phyloP scores from a whole-genome alignment of 2,797 vertebrate genomes.

The Catharus ustulatus region DNA sequence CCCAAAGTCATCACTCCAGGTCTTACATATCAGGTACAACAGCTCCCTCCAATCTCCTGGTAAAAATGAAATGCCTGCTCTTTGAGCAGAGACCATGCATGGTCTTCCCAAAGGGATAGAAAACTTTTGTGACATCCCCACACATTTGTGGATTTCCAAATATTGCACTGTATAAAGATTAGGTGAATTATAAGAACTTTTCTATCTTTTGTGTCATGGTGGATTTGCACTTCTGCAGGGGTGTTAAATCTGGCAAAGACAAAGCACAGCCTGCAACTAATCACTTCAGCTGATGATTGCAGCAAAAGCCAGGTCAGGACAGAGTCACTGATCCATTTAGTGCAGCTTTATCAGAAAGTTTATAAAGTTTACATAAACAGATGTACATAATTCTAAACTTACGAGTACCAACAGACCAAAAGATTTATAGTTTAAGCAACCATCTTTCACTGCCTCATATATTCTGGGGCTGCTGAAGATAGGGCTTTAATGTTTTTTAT shows the following conservation, averaged over 20 bases:
- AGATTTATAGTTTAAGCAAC: constrained; percentile 59
- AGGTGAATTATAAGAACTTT: not conserved
- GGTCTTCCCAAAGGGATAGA: not conserved
- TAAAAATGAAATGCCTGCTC: not conserved
- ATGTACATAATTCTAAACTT: constrained; percentile 56
- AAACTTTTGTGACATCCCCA: not conserved
- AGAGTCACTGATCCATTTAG: constrained; percentile 21
- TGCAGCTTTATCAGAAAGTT: constrained; percentile 20
- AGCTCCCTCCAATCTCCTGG: not conserved
- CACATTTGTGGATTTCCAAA: not conserved
- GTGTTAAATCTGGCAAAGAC: not conserved
- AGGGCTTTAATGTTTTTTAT: constrained; percentile 30
- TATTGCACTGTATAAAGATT: not conserved
- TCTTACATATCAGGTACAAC: not conserved
- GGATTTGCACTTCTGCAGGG: not conserved
- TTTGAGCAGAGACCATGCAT: not conserved
- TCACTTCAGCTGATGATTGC: constrained; percentile 14
- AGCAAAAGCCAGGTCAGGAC: constrained; percentile 2
- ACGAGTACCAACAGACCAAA: constrained; percentile 35
- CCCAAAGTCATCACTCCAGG: not conserved
- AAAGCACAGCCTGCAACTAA: not conserved
- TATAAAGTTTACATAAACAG: constrained; percentile 50
- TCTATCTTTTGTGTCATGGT: not conserved
- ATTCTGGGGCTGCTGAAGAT: constrained; percentile 46
- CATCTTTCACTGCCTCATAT: constrained; percentile 60